A percentile compares a stretch with the other conserved stretches of the same genome.
phyloP scores from a whole-genome alignment of 2,888 invertebrate species.

The Aspidapion aeneum region DNA sequence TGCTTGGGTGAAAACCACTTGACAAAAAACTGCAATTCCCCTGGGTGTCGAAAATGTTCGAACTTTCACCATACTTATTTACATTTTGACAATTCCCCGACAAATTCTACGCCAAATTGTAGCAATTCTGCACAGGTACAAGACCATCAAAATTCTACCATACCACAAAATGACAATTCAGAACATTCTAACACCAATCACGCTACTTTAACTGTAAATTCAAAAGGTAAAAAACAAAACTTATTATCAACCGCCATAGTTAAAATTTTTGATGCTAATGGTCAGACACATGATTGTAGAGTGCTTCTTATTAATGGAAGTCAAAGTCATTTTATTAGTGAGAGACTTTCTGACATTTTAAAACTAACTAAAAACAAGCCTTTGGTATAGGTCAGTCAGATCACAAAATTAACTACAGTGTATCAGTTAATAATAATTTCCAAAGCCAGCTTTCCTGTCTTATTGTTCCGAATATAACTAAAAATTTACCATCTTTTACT shows the following conservation, averaged over 20 bases:
- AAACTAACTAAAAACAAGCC: neutral
- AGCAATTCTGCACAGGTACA: neutral
- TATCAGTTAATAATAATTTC: slow-evolving; percentile 1
- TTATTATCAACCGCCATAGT: slow-evolving; percentile 15
- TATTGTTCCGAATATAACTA: slow-evolving; percentile 11
- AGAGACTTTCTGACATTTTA: neutral
- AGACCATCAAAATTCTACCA: neutral
- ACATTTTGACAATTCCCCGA: slow-evolving; percentile 12
- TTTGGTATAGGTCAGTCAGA: no score
- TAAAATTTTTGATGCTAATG: slow-evolving; percentile 6
- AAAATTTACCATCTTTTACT: slow-evolving; percentile 9
- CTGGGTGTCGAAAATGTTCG: slow-evolving; percentile 14
- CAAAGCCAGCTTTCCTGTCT: slow-evolving; percentile 3
- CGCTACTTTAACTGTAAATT: neutral
- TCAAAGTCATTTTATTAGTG: slow-evolving; percentile 17
- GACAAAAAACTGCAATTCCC: slow-evolving; percentile 16
- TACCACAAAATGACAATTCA: neutral
- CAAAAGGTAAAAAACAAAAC: slow-evolving; percentile 1
- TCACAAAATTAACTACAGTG: neutral
- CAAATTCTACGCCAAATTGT: neutral
- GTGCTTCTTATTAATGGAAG: slow-evolving; percentile 14
- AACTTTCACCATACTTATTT: slow-evolving; percentile 17
- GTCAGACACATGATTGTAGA: neutral
- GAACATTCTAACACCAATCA: neutral
- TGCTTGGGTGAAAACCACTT: slow-evolving; percentile 14